Conservation (phyloP, 2,888 invertebrate species). For the Limnephilus marmoratus region DNA sequence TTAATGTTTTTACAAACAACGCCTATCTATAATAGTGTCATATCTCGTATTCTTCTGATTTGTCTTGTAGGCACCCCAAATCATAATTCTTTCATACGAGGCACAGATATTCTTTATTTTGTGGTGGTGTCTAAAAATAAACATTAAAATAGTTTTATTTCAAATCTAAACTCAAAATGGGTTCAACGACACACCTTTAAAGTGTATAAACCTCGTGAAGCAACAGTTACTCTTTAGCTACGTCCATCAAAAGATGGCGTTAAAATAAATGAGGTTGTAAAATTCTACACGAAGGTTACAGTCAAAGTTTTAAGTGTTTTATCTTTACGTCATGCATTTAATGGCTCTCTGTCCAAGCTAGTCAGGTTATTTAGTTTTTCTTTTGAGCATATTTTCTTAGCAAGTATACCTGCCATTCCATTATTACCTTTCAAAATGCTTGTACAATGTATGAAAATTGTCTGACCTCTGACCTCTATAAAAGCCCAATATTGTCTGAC, state of each 20-base stretch:
- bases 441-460: not conserved
- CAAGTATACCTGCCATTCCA: not conserved
- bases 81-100: no score
- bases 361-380: not conserved
- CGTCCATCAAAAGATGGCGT: not conserved
- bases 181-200: not conserved
- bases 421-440: not conserved
- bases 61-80: no score
- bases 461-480: no score
- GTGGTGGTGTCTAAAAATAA: no score
- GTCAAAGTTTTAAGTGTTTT: not conserved
- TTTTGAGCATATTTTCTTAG: not conserved
- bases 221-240: not conserved
- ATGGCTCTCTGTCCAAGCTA: not conserved
- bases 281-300: not conserved
- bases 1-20: no score
- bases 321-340: not conserved
- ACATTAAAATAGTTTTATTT: no score
- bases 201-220: not conserved
- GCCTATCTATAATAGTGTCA: no score
- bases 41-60: no score
- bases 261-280: not conserved
- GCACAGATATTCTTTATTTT: no score
- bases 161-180: not conserved
- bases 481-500: not conserved